Conservation (phyloP, 2,797 vertebrate species). For the Xerus rutilus region DNA sequence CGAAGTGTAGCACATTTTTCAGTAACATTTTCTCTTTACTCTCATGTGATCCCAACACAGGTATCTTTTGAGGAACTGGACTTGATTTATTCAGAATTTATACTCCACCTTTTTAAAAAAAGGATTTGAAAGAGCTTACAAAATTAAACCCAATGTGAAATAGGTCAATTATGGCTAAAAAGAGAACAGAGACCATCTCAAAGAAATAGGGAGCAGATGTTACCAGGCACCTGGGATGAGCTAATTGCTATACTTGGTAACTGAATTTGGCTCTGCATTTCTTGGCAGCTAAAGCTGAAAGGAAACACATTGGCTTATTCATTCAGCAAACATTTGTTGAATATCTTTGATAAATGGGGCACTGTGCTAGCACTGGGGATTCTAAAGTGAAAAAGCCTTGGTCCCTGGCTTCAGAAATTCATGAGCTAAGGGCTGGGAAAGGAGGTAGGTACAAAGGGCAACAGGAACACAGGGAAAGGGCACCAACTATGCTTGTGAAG, state of each 20-base stretch:
- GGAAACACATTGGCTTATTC: constrained; percentile 83
- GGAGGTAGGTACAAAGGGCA: neutral
- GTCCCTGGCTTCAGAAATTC: constrained; percentile 29
- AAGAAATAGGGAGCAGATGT: constrained; percentile 80
- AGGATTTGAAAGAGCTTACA: constrained; percentile 49
- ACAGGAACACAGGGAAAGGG: neutral
- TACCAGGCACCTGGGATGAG: constrained; percentile 82
- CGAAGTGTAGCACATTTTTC: neutral
- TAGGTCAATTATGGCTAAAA: constrained; percentile 69
- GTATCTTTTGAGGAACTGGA: constrained; percentile 59
- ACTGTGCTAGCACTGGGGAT: constrained; percentile 70
- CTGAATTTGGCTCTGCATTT: constrained; percentile 78
- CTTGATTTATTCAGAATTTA: constrained; percentile 62
- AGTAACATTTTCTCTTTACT: neutral
- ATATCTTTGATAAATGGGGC: constrained; percentile 76
- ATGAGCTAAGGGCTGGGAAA: constrained; percentile 1
- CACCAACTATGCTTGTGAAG: too few relatives aligned
- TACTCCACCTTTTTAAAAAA: constrained; percentile 60
- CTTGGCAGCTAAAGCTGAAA: constrained; percentile 79
- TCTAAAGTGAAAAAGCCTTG: constrained; percentile 51
- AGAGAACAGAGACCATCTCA: constrained; percentile 79
- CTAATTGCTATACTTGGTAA: constrained; percentile 82
- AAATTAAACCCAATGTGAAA: constrained; percentile 68
- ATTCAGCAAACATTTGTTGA: constrained; percentile 83
- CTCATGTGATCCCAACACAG: neutral